Conservation (phyloP, 2,888 invertebrate genomes). For the Agrypnus murinus region DNA sequence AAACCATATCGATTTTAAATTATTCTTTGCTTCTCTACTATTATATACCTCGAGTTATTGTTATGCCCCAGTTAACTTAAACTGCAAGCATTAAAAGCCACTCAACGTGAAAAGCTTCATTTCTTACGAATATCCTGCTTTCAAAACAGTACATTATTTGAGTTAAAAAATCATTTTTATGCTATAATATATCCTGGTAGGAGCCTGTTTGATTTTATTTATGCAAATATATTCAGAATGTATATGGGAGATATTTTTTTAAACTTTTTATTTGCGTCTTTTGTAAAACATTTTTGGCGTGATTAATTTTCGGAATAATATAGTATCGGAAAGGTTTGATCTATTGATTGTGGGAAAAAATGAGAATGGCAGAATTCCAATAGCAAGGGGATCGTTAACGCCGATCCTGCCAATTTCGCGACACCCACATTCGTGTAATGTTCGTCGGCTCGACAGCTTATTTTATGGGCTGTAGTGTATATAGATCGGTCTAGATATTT, state of each 20-base stretch:
- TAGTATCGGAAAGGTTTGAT: conserved; percentile 21
- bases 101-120: conserved; percentile 2
- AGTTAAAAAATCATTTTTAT: no score
- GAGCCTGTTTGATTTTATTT: no score
- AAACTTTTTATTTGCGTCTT: background rate
- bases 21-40: background rate
- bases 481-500: conserved; percentile 13
- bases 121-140: conserved; percentile 1
- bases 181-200: no score
- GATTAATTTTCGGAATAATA: conserved; percentile 19
- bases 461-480: conserved; percentile 22
- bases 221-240: no score
- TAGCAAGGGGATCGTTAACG: conserved; percentile 32
- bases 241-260: no score
- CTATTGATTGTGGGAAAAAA: conserved; percentile 32
- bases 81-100: background rate
- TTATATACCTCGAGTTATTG: background rate
- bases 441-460: conserved; percentile 26
- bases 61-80: conserved; percentile 1
- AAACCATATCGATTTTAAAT: background rate
- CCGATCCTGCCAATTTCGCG: conserved; percentile 30
- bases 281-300: conserved; percentile 17
- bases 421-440: conserved; percentile 28
- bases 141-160: background rate
- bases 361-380: conserved; percentile 34